These are phyloP conservation scores for Pagetopsis macropterus DNA, from an alignment of 2,797 vertebrate genomes.

Conservation along the genomic window DNA sequence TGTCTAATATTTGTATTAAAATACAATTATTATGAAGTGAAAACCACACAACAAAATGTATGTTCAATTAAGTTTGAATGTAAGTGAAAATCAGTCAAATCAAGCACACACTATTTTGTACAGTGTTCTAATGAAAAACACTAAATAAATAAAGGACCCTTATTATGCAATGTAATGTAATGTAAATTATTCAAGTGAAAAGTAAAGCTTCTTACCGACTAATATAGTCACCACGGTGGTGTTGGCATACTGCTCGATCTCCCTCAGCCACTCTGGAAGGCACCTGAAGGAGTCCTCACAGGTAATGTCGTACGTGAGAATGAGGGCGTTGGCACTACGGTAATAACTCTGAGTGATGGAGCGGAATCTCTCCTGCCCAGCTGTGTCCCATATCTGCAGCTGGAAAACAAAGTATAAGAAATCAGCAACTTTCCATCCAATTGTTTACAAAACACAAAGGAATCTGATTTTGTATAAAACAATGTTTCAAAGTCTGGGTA, in stretches of 20 bases:
- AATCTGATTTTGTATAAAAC: background rate
- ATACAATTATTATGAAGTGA: background rate
- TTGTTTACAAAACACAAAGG: background rate
- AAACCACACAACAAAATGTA: constrained; percentile 1
- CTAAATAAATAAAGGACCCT: background rate
- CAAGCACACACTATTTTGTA: background rate
- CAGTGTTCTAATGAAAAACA: constrained; percentile 4
- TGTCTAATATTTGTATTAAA: background rate
- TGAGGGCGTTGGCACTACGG: constrained; percentile 97
- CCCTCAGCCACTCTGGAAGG: constrained; percentile 98
- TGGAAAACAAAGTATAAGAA: constrained; percentile 62
- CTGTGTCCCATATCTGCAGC: constrained; percentile 99
- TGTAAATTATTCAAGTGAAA: constrained; percentile 17
- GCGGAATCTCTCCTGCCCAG: constrained; percentile 98
- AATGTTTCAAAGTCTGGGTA: constrained; percentile 37
- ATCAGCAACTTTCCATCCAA: constrained; percentile 1
- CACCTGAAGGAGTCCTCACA: constrained; percentile 99
- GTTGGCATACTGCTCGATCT: constrained; percentile 99
- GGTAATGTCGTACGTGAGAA: constrained; percentile 98
- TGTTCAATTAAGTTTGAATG: background rate
- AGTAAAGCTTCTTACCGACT: constrained; percentile 88
- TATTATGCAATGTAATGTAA: too few relatives aligned
- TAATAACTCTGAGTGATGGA: constrained; percentile 99
- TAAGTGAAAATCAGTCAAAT: constrained; percentile 11
- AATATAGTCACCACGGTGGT: constrained; percentile 98